A percentile compares a stretch with the other conserved stretches of the same genome.
Evolutionary conservation across 2,888 invertebrate genomes (phyloP).

Genomic region (Drosophila infuscata): DNA sequence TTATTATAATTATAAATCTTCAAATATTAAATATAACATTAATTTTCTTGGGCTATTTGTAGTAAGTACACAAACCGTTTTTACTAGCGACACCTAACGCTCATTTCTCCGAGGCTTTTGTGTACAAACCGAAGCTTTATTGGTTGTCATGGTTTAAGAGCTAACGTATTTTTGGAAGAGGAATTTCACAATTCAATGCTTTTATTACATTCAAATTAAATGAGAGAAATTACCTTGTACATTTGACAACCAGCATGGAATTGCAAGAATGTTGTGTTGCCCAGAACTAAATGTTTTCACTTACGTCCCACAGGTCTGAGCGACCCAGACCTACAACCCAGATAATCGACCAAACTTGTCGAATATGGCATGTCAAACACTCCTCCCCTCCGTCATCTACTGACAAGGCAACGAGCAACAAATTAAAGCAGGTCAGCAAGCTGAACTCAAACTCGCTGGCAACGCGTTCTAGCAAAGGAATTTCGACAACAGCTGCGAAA

Average conservation of each 20-base stretch:
- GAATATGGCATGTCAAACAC: conserved; percentile 27
- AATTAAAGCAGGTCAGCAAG: conserved; percentile 79
- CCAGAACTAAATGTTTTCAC: not conserved
- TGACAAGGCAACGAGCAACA: conserved; percentile 56
- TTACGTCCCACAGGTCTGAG: not conserved
- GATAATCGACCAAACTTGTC: conserved; percentile 69
- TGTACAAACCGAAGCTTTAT: not conserved
- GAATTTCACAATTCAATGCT: not conserved
- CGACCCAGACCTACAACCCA: conserved; percentile 59
- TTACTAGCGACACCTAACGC: conserved; percentile 33
- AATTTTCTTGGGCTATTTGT: not conserved
- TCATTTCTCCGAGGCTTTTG: not conserved
- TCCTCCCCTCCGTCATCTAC: not conserved
- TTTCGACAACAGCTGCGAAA: conserved; percentile 73
- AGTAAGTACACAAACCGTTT: conserved; percentile 23
- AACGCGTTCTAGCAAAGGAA: conserved; percentile 35
- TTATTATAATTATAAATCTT: not conserved
- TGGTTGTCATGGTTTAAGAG: not conserved
- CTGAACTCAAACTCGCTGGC: conserved; percentile 7
- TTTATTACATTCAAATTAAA: not conserved
- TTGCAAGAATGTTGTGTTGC: not conserved
- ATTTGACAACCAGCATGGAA: not conserved
- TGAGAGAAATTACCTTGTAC: not conserved
- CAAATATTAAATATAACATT: no score
- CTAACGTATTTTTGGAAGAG: not conserved